Evolutionary conservation across 2,888 invertebrate genomes (phyloP), one percentile per base, ranked within the genome.

Genomic region (Clepsis dumicolana): DNA sequence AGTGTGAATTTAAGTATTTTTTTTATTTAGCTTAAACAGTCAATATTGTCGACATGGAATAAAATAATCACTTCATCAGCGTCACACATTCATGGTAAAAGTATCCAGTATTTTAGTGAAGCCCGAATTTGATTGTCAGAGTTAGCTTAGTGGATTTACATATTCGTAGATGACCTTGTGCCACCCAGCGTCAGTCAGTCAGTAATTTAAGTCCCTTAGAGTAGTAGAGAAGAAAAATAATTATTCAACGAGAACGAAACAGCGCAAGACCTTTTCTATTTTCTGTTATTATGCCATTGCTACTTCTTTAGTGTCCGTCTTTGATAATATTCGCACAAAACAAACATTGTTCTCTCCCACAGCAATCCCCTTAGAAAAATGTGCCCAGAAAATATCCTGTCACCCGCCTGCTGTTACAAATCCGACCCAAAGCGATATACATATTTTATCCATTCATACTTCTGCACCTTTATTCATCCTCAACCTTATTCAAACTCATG

Each of bases 381-480:
- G 50, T 63, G 35, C 54, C 50, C 16, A 38, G 56, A 57, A 38
- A 67, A 62, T 63, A 57, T 67, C 67, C 62, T 57, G 67, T 67
- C 67, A 67, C 67, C 62, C 62, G 67, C 35, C 62, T 57, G 50
- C 59, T 59, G 68, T 52, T 59, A 59, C 63, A 68, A 64, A 68
- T 68, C 63, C 59, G 57, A 64, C 68, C 68, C 68, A 52, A 59
- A 64, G 32, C 57, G 68, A 59, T 68, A 68, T 68, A 68, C 57
- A 68, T 68, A 68, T 68, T 68, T 68, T 53, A 64, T 64, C 68
- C 68, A 59, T 68, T 68, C 68, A 68, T 68, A 59, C 52, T 57
- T 50, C 29, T 64, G 59, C 62, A 67, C 68, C 68, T 68, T 68
- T 68, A 68, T 64, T 68, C 59, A 68, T 62, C 67, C 56, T 62